A percentile compares a stretch with the other conserved stretches of the same genome.
Conservation (phyloP, 2,888 invertebrate species). For the Busseola fusca region DNA sequence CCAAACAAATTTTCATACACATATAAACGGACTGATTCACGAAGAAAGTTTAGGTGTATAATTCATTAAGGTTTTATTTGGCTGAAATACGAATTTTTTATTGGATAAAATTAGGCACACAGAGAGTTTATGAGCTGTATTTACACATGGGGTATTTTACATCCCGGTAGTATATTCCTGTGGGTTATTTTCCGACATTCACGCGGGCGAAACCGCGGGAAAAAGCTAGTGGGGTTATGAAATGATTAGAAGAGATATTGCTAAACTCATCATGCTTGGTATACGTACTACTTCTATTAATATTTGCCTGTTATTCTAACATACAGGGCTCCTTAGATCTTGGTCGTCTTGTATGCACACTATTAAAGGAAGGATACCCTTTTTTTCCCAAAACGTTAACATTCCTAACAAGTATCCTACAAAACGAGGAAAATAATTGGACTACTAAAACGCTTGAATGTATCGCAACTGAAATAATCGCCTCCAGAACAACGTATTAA, state of each 20-base stretch:
- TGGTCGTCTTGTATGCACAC: neutral
- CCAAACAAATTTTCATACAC: too few species aligned
- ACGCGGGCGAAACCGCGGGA: too few species aligned
- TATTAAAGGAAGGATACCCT: neutral
- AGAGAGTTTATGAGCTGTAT: neutral
- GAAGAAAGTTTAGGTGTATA: neutral
- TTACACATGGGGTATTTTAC: neutral
- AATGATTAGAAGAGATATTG: neutral
- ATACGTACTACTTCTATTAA: too few species aligned
- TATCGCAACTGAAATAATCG: slow-evolving; percentile 47
- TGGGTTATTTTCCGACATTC: neutral
- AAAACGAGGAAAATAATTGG: slow-evolving; percentile 33
- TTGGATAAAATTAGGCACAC: neutral
- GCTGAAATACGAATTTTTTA: too few species aligned
- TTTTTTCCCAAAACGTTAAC: neutral
- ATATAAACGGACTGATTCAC: neutral
- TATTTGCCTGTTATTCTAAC: neutral
- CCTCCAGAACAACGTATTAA: slow-evolving; percentile 22
- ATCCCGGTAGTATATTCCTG: too few species aligned
- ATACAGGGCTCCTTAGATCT: neutral
- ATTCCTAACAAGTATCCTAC: slow-evolving; percentile 19
- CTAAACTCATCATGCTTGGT: neutral
- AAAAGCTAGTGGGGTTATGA: neutral
- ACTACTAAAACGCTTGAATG: slow-evolving; percentile 22
- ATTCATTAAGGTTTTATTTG: neutral